Conservation (phyloP, 2,113 vertebrate genomes). For the Eubucco bourcierii region DNA sequence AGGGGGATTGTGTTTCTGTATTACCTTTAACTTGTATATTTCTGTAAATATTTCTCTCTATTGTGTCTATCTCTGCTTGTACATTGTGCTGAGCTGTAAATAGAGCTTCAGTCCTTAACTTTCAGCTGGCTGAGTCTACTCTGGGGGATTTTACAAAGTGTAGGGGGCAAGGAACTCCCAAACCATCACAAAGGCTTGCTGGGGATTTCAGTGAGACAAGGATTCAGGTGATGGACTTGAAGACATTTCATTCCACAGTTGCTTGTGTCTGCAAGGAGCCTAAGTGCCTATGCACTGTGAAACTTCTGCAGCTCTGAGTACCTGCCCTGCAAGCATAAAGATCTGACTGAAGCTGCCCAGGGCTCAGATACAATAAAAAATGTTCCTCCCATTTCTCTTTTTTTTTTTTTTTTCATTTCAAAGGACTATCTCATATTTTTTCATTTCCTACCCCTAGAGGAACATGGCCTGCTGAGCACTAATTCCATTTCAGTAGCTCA, state of each 20-base stretch:
- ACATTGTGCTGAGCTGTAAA: no score
- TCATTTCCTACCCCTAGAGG: neutral
- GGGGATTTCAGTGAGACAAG: neutral
- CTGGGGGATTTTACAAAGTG: no score
- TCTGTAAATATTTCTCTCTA: no score
- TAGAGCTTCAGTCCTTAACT: no score
- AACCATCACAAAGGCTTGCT: no score
- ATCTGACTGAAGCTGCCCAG: neutral
- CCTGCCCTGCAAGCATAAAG: neutral
- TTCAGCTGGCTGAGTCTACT: no score
- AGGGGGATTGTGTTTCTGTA: no score
- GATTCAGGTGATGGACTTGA: neutral
- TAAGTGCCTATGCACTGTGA: neutral
- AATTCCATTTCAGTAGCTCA: slow-evolving; percentile 7
- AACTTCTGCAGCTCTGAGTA: neutral
- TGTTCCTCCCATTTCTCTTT: neutral
- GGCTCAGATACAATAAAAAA: neutral
- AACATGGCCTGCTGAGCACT: neutral
- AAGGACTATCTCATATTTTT: neutral
- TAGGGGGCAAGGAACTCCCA: no score
- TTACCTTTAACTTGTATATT: no score
- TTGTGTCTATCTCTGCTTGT: no score
- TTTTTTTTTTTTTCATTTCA: neutral
- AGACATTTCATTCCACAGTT: neutral
- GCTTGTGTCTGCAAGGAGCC: neutral